A percentile compares a stretch with the other conserved stretches of the same genome.
Conservation (phyloP, 2,797 vertebrate species). For the Chiropotes sagulatus region DNA sequence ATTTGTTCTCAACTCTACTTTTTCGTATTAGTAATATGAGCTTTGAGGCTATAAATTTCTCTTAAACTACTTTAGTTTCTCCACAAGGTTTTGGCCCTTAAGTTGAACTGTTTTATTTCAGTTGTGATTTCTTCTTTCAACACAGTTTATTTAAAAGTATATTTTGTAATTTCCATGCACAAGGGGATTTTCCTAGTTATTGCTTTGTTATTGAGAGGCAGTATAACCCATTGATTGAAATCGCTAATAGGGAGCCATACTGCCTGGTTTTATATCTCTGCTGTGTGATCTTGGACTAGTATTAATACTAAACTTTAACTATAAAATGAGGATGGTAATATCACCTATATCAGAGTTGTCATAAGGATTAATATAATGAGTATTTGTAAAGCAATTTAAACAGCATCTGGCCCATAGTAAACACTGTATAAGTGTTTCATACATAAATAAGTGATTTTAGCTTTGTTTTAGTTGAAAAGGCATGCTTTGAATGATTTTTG, state of each 20-base stretch:
- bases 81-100: neutral
- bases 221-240: neutral
- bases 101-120: neutral
- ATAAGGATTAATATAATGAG: neutral
- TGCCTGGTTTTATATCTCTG: neutral
- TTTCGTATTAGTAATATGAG: neutral
- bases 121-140: neutral
- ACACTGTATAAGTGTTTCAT: neutral
- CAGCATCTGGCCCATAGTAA: neutral
- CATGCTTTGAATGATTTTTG: neutral
- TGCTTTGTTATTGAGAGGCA: neutral
- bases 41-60: neutral
- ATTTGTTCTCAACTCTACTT: neutral
- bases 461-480: neutral
- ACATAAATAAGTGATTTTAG: neutral
- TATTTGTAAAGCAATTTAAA: neutral
- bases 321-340: neutral
- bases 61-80: neutral
- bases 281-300: neutral
- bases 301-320: neutral
- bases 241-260: neutral
- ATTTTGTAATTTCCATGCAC: neutral
- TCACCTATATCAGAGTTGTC: neutral
- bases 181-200: neutral
- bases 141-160: neutral